These are phyloP conservation scores for Portunus trituberculatus DNA, from an alignment of 1,140 invertebrate species.

Conservation along the genomic window DNA sequence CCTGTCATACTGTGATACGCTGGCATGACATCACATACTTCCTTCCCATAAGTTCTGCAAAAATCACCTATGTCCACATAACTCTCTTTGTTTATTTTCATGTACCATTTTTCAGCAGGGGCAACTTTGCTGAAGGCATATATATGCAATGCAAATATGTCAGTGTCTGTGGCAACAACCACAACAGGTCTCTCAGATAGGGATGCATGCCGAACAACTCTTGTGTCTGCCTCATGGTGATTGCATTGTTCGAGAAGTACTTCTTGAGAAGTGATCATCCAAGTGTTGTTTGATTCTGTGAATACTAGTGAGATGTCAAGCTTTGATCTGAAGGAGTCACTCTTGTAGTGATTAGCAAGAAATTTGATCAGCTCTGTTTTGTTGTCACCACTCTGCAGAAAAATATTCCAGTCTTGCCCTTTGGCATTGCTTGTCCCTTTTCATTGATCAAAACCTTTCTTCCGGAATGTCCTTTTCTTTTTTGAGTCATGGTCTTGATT, in stretches of 20 bases:
- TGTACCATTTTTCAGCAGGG: neutral
- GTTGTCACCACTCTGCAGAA: conserved; percentile 41
- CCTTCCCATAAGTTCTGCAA: conserved; percentile 38
- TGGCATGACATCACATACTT: conserved; percentile 36
- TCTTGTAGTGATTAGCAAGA: conserved; percentile 50
- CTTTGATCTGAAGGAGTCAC: conserved; percentile 37
- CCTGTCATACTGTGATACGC: neutral
- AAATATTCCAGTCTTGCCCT: conserved; percentile 47
- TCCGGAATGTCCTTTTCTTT: neutral
- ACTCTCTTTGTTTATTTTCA: neutral
- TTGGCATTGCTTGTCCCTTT: conserved; percentile 40
- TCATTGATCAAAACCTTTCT: conserved; percentile 28
- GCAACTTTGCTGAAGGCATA: conserved; percentile 5
- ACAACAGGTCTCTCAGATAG: too few relatives aligned
- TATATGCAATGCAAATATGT: neutral
- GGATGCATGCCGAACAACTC: neutral
- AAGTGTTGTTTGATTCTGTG: conserved; percentile 30
- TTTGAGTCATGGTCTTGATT: too few relatives aligned
- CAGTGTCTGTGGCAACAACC: conserved; percentile 16
- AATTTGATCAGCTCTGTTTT: conserved; percentile 39
- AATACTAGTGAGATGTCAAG: conserved; percentile 35
- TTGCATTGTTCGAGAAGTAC: conserved; percentile 29
- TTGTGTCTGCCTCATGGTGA: conserved; percentile 23
- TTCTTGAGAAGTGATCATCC: neutral
- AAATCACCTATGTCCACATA: neutral